Base-by-base conservation (phyloP, 2,888 invertebrate species). In the Drosophila hamatofila region DNA sequence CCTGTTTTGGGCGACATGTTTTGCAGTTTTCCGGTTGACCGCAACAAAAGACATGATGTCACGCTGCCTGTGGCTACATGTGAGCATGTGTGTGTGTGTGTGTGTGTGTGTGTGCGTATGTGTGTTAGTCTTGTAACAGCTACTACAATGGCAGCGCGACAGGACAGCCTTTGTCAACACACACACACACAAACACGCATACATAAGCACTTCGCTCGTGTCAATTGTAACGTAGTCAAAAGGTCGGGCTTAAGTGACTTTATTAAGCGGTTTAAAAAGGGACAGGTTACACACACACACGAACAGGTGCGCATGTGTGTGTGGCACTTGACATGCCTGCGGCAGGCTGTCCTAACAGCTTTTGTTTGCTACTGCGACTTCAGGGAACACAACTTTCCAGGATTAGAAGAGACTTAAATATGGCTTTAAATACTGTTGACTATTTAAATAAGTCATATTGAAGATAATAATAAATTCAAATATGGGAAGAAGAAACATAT, bases 41-140 rank as follows among this genome's bases (percentile, higher is more conserved):
- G 91, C 91, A 91, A 91, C 91, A 91, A 91, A 91, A 91, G 91
- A 91, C 91, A 90, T 90, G 89, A 90, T 91, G 91, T 91, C 90
- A 91, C 89, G 85, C 84, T 82, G 87, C 81, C 88, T 83, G 75
- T 41, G 71, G 66, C 51, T 51, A 44, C 18, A 35, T 18, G 11
- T 21, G 21, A 30, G 33, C n/a, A 27, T 52, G 27, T 48, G 44
- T 59, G 33, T 46, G 44, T 23, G 55, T 52, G 39, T 30, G 55
- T 66, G 49, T 66, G 62, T 81, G 35, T 35, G 35, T 30, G 30
- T 30, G 9, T 33, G n/a, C n/a, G n/a, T n/a, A n/a, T n/a, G n/a
- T n/a, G n/a, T n/a, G n/a, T n/a, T n/a, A 12, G 16, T 39, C 80
- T 82, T 83, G 86, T 83, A 76, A 78, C 73, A 77, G 73, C 72